Evolutionary conservation across 2,888 invertebrate genomes (phyloP).

Genomic region (Diplolepis rosae): DNA sequence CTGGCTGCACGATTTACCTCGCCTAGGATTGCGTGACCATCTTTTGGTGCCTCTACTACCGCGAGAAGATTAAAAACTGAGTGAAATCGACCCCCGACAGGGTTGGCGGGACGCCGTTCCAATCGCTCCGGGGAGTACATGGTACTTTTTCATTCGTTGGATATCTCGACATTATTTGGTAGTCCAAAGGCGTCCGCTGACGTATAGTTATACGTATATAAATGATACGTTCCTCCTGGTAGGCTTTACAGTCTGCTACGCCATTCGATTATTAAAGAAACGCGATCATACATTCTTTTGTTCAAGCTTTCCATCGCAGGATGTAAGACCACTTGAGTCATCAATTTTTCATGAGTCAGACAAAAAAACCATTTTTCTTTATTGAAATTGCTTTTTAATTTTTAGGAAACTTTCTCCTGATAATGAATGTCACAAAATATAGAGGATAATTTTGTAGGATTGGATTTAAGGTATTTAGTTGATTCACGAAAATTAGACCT

Average conservation of each 20-base stretch:
- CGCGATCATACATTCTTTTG: slow-evolving; percentile 22
- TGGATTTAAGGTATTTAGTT: too few relatives aligned
- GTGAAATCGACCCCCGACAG: slow-evolving; percentile 24
- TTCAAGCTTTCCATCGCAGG: slow-evolving; percentile 7
- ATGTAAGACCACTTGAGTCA: neutral
- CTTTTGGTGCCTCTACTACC: neutral
- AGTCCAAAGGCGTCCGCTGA: neutral
- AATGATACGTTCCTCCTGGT: neutral
- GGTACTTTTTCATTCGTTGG: slow-evolving; percentile 23
- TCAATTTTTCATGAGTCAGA: neutral
- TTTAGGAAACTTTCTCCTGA: neutral
- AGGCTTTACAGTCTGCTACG: neutral
- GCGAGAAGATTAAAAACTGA: slow-evolving; percentile 28
- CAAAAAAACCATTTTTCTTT: neutral
- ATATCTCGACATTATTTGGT: slow-evolving; percentile 19
- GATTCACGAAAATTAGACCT: too few relatives aligned
- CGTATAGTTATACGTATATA: slow-evolving; percentile 1
- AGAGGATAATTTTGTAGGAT: too few relatives aligned
- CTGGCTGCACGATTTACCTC: neutral
- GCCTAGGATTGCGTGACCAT: slow-evolving; percentile 55
- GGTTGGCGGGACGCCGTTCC: neutral
- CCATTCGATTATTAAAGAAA: slow-evolving; percentile 28
- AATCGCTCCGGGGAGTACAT: slow-evolving; percentile 19
- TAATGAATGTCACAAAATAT: too few relatives aligned
- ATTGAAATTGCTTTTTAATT: neutral